phyloP scores from a whole-genome alignment of 2,888 invertebrate species.

The Zygogramma bicolorata region DNA sequence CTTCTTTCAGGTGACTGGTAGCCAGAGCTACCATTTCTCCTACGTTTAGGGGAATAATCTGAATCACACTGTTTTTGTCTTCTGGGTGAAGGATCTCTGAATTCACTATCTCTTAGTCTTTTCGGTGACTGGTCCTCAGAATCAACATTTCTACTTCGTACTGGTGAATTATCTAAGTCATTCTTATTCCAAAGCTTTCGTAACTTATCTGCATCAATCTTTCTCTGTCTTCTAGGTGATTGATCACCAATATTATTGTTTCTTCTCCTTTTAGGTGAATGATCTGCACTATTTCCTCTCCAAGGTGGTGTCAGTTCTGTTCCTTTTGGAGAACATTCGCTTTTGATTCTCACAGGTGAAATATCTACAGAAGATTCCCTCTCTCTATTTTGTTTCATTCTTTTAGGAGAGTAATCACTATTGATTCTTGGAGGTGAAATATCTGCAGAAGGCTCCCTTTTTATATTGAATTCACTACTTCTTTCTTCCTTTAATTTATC shows the following conservation, averaged over 20 bases:
- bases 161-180: constrained; percentile 5
- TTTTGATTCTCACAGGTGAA: constrained; percentile 55
- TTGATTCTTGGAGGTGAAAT: constrained; percentile 44
- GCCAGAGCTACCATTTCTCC: constrained; percentile 28
- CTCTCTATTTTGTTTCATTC: no score
- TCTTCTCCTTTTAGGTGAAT: constrained; percentile 36
- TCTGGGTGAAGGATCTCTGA: not conserved
- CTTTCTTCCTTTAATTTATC: no score
- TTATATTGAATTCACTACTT: constrained; percentile 33
- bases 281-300: not conserved
- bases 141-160: constrained; percentile 16
- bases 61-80: constrained; percentile 31
- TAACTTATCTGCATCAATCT: constrained; percentile 36
- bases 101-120: constrained; percentile 6
- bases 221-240: not conserved
- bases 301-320: constrained; percentile 17
- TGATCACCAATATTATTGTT: constrained; percentile 30
- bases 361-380: constrained; percentile 37
- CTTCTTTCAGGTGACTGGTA: not conserved
- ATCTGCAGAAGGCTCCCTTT: not conserved
- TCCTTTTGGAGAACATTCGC: not conserved
- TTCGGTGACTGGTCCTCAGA: not conserved
- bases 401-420: not conserved
- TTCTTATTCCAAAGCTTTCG: constrained; percentile 45
- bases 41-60: constrained; percentile 35